Evolutionary conservation across 1,140 invertebrate species (phyloP), one percentile per base, ranked within the genome.

Genomic region (Monomorium pharaonis): DNA sequence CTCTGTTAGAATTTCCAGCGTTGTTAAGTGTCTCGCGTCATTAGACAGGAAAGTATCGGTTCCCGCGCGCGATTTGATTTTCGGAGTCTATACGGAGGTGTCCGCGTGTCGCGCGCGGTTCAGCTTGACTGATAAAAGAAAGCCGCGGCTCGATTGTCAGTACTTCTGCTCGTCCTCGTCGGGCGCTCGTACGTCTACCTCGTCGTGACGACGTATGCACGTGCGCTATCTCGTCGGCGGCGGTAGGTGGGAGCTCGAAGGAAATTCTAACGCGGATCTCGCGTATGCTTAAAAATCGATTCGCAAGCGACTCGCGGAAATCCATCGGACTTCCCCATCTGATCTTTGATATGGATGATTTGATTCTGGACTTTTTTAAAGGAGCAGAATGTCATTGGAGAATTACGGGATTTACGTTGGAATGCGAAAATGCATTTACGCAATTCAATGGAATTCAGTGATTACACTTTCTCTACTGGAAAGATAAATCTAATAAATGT

Each of bases 61-160:
- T 7, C n/a, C 5, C 30, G 30, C 30, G 18, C 4, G 14, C 21
- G 37, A n/a, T 47, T 16, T 3, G 42, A 58, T 72, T 63, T 75
- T 83, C 12, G 14, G 51, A 83, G 51, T 2, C n/a, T n/a, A 7
- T 49, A 65, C 54, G 37, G 44, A 47, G 37, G 60, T 58, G 58
- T 60, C 92, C 86, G 93, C 89, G 89, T 92, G 84, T 81, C 86
- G 85, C 92, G 92, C 91, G 88, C 90, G 92, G 91, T 92, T 90
- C 90, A 88, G 86, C 91, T 93, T 94, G 92, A 94, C 94, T 95
- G 93, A 95, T 95, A 94, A 94, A 92, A 92, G 51, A 70, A 86
- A 81, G 77, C 88, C 67, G 49, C 37, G 33, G 75, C 21, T 67
- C 83, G 70, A 70, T 88, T 89, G 86, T 76, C 84, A 78, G 54